Conservation (phyloP, 2,888 invertebrate species). For the Lithosia quadra region DNA sequence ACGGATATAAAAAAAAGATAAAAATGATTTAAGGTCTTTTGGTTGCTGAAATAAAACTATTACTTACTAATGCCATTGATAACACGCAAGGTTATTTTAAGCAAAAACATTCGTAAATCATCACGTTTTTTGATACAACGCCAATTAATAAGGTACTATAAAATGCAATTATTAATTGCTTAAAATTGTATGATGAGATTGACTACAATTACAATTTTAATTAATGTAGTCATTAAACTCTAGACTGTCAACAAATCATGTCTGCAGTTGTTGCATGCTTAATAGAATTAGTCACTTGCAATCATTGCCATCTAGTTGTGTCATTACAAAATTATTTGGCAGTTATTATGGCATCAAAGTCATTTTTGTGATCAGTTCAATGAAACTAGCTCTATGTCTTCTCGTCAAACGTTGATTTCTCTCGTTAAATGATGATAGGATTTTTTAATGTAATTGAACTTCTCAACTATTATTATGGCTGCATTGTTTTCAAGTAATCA, state of each 20-base stretch:
- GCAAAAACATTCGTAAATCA: conserved; percentile 14
- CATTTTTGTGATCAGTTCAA: neutral
- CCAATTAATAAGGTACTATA: conserved; percentile 7
- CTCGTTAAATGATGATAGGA: neutral
- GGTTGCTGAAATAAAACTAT: conserved; percentile 19
- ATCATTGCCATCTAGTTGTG: conserved; percentile 19
- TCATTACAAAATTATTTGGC: conserved; percentile 38
- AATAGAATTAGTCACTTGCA: conserved; percentile 31
- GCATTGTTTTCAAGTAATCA: conserved; percentile 35
- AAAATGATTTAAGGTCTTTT: neutral
- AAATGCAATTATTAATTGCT: neutral
- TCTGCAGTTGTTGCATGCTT: conserved; percentile 12
- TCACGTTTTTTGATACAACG: conserved; percentile 12
- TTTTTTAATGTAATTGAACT: neutral
- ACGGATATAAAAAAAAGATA: neutral
- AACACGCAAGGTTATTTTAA: conserved; percentile 19
- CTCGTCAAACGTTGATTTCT: neutral
- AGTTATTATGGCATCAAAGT: conserved; percentile 10
- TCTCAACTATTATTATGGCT: conserved; percentile 28
- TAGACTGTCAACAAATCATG: conserved; percentile 7
- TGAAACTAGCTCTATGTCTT: neutral
- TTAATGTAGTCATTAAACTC: neutral
- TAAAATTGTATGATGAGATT: neutral
- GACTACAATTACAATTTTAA: neutral
- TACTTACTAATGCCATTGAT: conserved; percentile 16